A percentile compares a stretch with the other conserved stretches of the same genome.
Evolutionary conservation across 2,888 invertebrate genomes (phyloP).

Genomic region (Drosophila infuscata): DNA sequence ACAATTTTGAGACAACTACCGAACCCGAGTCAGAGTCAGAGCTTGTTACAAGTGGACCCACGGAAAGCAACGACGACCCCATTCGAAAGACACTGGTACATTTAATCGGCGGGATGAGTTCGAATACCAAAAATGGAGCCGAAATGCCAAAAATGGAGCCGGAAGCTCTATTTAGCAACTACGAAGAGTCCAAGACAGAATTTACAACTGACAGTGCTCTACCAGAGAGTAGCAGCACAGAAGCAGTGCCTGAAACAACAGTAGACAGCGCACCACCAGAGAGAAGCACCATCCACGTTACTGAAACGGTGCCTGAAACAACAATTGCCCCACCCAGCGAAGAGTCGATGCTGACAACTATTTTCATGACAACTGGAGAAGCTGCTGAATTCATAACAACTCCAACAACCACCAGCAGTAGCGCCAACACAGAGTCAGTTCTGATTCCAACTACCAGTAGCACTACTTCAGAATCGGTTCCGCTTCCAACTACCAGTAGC

Average conservation of each 20-base stretch:
- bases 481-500: constrained; percentile 18
- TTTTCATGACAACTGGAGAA: background rate
- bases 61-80: background rate
- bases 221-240: constrained; percentile 13
- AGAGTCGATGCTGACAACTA: background rate
- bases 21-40: background rate
- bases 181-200: background rate
- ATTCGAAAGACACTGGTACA: background rate
- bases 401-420: background rate
- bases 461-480: constrained; percentile 27
- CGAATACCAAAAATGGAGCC: constrained; percentile 3
- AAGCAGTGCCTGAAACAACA: constrained; percentile 1
- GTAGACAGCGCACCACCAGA: background rate
- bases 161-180: background rate
- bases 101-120: constrained; percentile 14
- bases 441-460: constrained; percentile 18
- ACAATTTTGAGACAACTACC: background rate
- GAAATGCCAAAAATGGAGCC: background rate
- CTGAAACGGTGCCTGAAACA: background rate
- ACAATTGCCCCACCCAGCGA: constrained; percentile 25
- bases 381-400: constrained; percentile 4
- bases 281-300: background rate
- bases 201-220: background rate
- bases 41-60: background rate
- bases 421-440: constrained; percentile 30